A percentile compares a stretch with the other conserved stretches of the same genome.
phyloP scores from a whole-genome alignment of 2,888 invertebrate species.

The Catocala fraxini region DNA sequence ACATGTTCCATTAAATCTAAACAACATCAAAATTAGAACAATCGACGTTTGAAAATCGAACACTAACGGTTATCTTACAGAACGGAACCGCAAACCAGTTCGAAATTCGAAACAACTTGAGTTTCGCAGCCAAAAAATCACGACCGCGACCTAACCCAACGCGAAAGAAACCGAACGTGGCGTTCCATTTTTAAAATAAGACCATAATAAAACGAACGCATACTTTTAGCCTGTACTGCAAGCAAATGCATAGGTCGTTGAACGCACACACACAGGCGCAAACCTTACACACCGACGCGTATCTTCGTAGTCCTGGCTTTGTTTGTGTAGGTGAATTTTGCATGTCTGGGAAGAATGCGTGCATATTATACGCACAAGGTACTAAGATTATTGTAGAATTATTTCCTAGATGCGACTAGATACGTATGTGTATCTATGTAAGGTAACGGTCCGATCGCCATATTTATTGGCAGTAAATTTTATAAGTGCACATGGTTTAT shows the following conservation, averaged over 20 bases:
- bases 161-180: constrained; percentile 76
- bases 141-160: constrained; percentile 83
- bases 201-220: constrained; percentile 87
- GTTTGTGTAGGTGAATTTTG: constrained; percentile 81
- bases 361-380: constrained; percentile 76
- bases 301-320: constrained; percentile 59
- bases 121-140: constrained; percentile 51
- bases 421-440: constrained; percentile 51
- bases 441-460: constrained; percentile 73
- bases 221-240: constrained; percentile 87
- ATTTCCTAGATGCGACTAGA: constrained; percentile 82
- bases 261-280: constrained; percentile 73
- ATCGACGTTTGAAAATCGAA: constrained; percentile 55
- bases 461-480: constrained; percentile 83
- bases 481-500: constrained; percentile 74
- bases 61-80: constrained; percentile 62
- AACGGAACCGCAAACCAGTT: constrained; percentile 62
- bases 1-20: constrained; percentile 39
- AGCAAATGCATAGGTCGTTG: constrained; percentile 86
- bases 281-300: constrained; percentile 60
- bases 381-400: constrained; percentile 86
- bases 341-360: constrained; percentile 87
- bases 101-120: constrained; percentile 47
- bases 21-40: constrained; percentile 48
- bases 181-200: constrained; percentile 86